Evolutionary conservation across 2,797 vertebrate genomes (phyloP).

Genomic region (Betta splendens): DNA sequence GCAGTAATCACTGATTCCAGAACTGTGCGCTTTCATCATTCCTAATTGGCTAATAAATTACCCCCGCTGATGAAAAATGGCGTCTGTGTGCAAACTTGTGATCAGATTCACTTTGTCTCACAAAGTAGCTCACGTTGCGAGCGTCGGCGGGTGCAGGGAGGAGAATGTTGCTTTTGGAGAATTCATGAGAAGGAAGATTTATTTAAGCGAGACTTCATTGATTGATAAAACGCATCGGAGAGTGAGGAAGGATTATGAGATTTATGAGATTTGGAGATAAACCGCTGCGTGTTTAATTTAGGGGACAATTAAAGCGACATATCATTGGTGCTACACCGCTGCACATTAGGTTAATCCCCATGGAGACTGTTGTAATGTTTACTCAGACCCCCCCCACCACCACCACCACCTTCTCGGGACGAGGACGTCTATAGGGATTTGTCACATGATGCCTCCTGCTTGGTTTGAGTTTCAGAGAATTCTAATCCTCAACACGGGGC

Average conservation of each 20-base stretch:
- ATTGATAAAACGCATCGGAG: conserved; percentile 67
- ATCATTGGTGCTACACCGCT: conserved; percentile 47
- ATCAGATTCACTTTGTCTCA: conserved; percentile 55
- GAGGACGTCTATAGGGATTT: conserved; percentile 41
- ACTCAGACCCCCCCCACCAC: conserved; percentile 47
- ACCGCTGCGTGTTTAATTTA: conserved; percentile 68
- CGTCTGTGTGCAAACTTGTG: conserved; percentile 47
- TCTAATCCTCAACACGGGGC: conserved; percentile 40
- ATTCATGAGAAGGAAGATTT: conserved; percentile 16
- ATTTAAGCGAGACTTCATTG: conserved; percentile 23
- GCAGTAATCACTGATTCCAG: conserved; percentile 66
- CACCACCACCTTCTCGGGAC: conserved; percentile 28
- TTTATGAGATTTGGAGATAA: conserved; percentile 75
- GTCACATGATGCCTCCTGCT: conserved; percentile 40
- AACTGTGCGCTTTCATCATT: conserved; percentile 54
- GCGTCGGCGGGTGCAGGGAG: conserved; percentile 14
- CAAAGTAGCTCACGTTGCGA: conserved; percentile 32
- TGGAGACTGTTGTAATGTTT: conserved; percentile 66
- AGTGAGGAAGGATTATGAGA: conserved; percentile 68
- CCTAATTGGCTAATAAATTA: conserved; percentile 74
- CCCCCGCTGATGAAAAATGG: conserved; percentile 60
- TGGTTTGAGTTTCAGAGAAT: conserved; percentile 33
- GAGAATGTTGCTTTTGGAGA: conserved; percentile 11
- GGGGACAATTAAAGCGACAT: conserved; percentile 67
- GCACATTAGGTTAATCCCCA: conserved; percentile 65